A percentile compares a stretch with the other conserved stretches of the same genome.
phyloP scores from a whole-genome alignment of 2,113 vertebrate genomes.

The Ailuropoda melanoleuca region DNA sequence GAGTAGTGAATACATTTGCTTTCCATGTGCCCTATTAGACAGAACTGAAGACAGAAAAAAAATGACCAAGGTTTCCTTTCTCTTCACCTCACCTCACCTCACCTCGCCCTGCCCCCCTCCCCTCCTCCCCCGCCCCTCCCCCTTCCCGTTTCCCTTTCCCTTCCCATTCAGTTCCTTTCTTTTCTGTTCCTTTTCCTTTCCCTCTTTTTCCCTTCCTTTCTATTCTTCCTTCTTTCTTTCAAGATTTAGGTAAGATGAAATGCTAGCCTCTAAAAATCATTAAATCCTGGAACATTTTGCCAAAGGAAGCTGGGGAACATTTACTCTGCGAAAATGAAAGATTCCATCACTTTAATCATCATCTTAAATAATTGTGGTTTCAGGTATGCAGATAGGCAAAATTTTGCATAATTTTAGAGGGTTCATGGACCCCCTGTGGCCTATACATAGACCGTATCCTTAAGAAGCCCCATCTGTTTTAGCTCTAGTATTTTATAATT shows the following conservation, averaged over 20 bases:
- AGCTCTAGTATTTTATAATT: background rate
- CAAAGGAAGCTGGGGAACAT: background rate
- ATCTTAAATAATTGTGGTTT: background rate
- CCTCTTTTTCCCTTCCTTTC: rapidly evolving
- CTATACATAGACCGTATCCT: background rate
- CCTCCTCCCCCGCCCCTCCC: too few relatives aligned
- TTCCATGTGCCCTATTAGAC: background rate
- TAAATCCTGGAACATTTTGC: background rate
- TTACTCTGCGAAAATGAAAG: background rate
- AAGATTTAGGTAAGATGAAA: background rate
- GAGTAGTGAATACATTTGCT: background rate
- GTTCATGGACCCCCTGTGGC: background rate
- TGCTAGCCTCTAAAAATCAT: background rate
- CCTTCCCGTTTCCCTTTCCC: background rate
- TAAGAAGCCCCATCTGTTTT: background rate
- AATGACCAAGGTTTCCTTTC: background rate
- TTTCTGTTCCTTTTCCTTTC: background rate
- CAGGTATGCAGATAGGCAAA: background rate
- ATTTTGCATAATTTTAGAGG: background rate
- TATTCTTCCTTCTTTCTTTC: background rate
- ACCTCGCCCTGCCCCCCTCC: rapidly evolving
- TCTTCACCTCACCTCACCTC: rapidly evolving
- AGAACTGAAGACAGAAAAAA: background rate
- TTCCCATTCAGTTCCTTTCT: too few relatives aligned
- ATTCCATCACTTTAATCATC: background rate